phyloP scores from a whole-genome alignment of 1,140 invertebrate species.

The Listronotus bonariensis region DNA sequence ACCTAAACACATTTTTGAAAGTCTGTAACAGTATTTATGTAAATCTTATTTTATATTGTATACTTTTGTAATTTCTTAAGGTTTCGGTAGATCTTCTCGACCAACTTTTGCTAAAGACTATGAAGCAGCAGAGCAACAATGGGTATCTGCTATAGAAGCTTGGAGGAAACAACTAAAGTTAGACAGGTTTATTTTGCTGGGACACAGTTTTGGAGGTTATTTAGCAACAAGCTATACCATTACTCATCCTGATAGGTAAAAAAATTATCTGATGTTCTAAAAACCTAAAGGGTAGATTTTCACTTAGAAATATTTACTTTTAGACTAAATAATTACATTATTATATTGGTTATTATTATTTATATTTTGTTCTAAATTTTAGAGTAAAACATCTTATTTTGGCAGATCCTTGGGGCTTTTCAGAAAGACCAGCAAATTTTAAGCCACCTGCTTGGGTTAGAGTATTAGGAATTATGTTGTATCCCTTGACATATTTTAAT shows the following conservation, averaged over 20 bases:
- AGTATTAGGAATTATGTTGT: slow-evolving; percentile 63
- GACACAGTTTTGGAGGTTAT: slow-evolving; percentile 95
- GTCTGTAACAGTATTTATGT: too few relatives aligned
- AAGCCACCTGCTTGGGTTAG: slow-evolving; percentile 74
- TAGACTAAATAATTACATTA: too few relatives aligned
- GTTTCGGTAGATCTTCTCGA: slow-evolving; percentile 92
- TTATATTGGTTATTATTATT: too few relatives aligned
- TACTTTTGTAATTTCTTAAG: slow-evolving; percentile 54
- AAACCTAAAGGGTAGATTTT: too few relatives aligned
- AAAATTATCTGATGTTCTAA: too few relatives aligned
- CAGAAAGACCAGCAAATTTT: slow-evolving; percentile 73
- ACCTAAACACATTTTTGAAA: too few relatives aligned
- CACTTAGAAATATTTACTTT: too few relatives aligned
- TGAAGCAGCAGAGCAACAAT: slow-evolving; percentile 81
- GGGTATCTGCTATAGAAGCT: slow-evolving; percentile 92
- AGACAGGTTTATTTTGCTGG: slow-evolving; percentile 87
- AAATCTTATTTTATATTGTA: too few relatives aligned
- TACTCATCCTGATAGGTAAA: slow-evolving; percentile 70
- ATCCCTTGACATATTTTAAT: slow-evolving; percentile 82
- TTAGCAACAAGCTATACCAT: slow-evolving; percentile 90
- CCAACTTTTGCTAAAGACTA: slow-evolving; percentile 83
- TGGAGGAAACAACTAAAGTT: slow-evolving; percentile 91
- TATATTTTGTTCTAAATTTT: neutral
- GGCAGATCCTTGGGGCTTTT: slow-evolving; percentile 99
- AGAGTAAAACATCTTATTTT: slow-evolving; percentile 84